Base-by-base conservation (phyloP, 2,113 vertebrate genomes). In the Gymnocephalus cernua region DNA sequence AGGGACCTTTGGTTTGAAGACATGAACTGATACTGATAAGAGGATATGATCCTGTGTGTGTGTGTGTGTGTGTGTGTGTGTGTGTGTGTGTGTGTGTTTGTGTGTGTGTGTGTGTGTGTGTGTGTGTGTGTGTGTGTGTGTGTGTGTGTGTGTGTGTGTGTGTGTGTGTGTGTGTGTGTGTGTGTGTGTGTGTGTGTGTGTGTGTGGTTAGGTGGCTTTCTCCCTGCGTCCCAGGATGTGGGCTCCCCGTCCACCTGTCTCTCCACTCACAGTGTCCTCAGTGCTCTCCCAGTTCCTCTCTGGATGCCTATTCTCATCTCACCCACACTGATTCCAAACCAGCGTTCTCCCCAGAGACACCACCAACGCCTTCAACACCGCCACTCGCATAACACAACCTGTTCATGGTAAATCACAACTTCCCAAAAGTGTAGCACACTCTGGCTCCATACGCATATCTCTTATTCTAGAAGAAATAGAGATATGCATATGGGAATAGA, bases 11-110 rank as follows among this genome's bases (percentile, higher is more conserved):
- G 70, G 83, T 76, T 80, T 82, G 61, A 85, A 47, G 80, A 88
- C 79, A 83, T 92, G 93, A 96, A 96, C 92, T 92, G 94, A 96
- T 95, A 95, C 95, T 88, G 72, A 90, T 93, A 92, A 94, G 93
- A 94, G 95, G 95, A 96, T 94, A 87, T 92, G 90, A 92, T 72
- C 88, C 90, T 72, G 65, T 57, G 56, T 65, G 64, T 51, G 44
- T 53, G 62, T 79, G 62, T 75, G 67, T 47, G 74, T 48, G 66
- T 63, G 79, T 74, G 77, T 64, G 54, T 80, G 67, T 67, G 70
- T 54, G 66, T 61, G 59, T 58, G 61, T 54, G 53, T 53, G 59
- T 80, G 62, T 73, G 61, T 48, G 53, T n/a, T n/a, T n/a, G n/a
- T n/a, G n/a, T n/a, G n/a, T n/a, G n/a, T n/a, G n/a, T n/a, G n/a